phyloP scores from a whole-genome alignment of 2,797 vertebrate genomes.

The Eulemur coronatus region DNA sequence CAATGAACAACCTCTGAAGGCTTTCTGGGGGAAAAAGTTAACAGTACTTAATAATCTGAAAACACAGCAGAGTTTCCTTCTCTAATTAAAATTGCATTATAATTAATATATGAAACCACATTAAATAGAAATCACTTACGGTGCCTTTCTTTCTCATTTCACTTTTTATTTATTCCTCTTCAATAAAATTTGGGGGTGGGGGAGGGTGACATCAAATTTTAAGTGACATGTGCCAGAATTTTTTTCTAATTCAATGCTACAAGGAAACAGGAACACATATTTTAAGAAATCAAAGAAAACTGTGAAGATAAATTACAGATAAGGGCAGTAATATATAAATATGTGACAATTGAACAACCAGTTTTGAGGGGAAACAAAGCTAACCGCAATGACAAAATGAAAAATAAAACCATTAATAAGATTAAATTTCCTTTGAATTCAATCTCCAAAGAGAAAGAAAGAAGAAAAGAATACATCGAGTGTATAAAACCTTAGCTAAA shows the following conservation, averaged over 20 bases:
- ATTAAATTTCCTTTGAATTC: neutral
- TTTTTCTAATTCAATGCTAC: neutral
- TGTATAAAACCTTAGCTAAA: neutral
- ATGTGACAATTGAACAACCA: neutral
- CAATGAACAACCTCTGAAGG: neutral
- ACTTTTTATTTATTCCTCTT: neutral
- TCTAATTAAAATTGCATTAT: neutral
- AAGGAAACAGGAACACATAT: neutral
- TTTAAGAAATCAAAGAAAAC: conserved; percentile 32
- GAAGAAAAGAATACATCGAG: neutral
- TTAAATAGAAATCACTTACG: neutral
- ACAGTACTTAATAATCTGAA: neutral
- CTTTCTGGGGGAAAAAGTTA: neutral
- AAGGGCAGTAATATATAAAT: neutral
- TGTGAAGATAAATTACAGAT: neutral
- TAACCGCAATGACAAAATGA: neutral
- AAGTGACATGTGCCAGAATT: neutral
- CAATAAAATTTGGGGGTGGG: neutral
- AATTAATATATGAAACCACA: neutral
- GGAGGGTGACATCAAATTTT: neutral
- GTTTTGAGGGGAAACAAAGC: neutral
- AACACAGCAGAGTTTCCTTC: neutral
- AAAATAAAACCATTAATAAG: neutral
- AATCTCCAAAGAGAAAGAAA: neutral
- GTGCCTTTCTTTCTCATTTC: neutral